Evolutionary conservation across 2,888 invertebrate species (phyloP).

Genomic region (Masnerella sp.): DNA sequence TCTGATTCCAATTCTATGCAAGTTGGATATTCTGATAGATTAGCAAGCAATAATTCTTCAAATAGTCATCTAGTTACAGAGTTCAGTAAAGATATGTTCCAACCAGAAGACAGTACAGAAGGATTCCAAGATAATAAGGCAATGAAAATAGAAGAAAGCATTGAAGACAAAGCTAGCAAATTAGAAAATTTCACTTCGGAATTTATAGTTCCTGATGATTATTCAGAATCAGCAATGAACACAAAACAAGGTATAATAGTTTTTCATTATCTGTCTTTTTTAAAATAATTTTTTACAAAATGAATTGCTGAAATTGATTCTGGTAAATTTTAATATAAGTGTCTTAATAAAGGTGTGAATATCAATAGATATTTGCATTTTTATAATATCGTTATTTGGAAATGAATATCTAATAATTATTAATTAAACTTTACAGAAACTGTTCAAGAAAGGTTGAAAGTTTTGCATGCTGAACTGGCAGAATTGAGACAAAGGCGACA

Average conservation of each 20-base stretch:
- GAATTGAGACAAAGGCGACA: constrained; percentile 86
- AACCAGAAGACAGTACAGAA: constrained; percentile 64
- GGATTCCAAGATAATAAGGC: constrained; percentile 65
- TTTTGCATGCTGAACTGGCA: constrained; percentile 85
- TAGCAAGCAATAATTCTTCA: constrained; percentile 61
- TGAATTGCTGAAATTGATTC: too few species aligned
- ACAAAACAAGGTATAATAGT: constrained; percentile 45
- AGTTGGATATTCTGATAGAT: constrained; percentile 74
- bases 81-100: constrained; percentile 83
- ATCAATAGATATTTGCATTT: too few species aligned
- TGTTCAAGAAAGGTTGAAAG: constrained; percentile 83
- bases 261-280: too few species aligned
- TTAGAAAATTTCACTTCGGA: constrained; percentile 73
- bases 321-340: too few species aligned
- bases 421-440: constrained; percentile 76
- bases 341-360: too few species aligned
- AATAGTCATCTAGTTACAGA: constrained; percentile 58
- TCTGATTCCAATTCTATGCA: constrained; percentile 84
- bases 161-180: constrained; percentile 66
- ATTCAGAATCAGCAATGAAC: constrained; percentile 48
- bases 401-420: too few species aligned
- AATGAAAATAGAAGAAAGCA: constrained; percentile 62
- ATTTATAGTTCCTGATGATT: constrained; percentile 71
- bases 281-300: too few species aligned
- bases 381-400: too few species aligned